Base-by-base conservation (phyloP, 53 echinoderm and acorn worm genomes). In the Paelopatides confundens region DNA sequence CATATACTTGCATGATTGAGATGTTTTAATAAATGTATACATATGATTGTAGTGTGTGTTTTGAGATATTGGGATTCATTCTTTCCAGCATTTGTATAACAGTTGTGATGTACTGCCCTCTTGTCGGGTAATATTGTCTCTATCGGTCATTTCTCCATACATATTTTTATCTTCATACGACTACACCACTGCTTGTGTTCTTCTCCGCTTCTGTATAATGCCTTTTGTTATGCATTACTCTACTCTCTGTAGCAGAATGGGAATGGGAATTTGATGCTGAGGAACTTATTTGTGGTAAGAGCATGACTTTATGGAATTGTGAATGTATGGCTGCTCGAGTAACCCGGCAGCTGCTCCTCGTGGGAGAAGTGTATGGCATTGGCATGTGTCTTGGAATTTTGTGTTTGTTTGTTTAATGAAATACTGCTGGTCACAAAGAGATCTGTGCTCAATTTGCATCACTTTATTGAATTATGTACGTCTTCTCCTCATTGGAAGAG, bases 191-290 rank as follows among this genome's bases (percentile, higher is more conserved):
- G 58, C 58, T 58, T 58, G 58, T 58, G 8, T 58, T 58, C 58
- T 58, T 18, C 68, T 67, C 31, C 68, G 68, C 68, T 35, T 67
- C 68, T 67, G 35, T 34, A 31, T 58, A 58, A 58, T 34, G 32
- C 68, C n/a, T 67, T 35, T 67, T 67, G 68, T 67, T 31, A 31
- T 31, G 68, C 68, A 67, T 34, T 67, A 62, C 78, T 53, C 88
- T 62, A 49, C 88, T 78, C 47, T 87, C 53, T 65, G 30, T 87
- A 64, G 91, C 90, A 21, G 94, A 94, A 54, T 94, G 94, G 94
- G 92, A 92, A 66, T 94, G 94, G 94, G 94, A 94, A 76, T 94
- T 92, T 90, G 89, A 94, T 81, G 92, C 92, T 3, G 94, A 90
- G 63, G 89, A 92, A 37, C 88, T 94, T 18, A 92, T 94, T 35